Evolutionary conservation across 2,888 invertebrate genomes (phyloP), one percentile per base, ranked within the genome.

Genomic region (Aleiodes alternator): DNA sequence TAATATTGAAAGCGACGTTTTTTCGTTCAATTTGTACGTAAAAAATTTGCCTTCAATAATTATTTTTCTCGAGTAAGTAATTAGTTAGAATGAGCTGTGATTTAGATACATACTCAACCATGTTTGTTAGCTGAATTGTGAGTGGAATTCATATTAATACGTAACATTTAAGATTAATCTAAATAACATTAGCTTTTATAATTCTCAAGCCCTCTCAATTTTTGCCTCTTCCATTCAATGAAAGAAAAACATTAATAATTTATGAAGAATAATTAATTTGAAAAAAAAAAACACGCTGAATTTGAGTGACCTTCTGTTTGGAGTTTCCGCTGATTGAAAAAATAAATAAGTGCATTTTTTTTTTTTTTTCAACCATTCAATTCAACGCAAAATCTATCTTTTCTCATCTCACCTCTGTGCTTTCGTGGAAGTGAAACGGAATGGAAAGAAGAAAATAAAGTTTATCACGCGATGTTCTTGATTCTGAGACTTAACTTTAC

Each of bases 31-130:
- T 23, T 23, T 23, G 23, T 23, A 23, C 23, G 23, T 23, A 1
- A 23, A 71, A 29, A 61, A 59, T 59, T 66, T 75, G 57, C 23
- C 23, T 69, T 77, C 61, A 57, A 72, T 77, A 69, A 81, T 80
- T 81, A 34, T 78, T 78, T 79, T 80, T 69, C 82, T 81, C 80
- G 81, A 80, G 81, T 87, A 87, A 88, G 84, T 87, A 88, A 88
- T 87, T 87, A 88, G 88, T 50, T 89, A 89, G 88, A 87, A 88
- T 84, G 87, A 88, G 85, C 89, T 89, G 89, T 89, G 89, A 89
- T 89, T 88, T 89, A 89, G 88, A 83, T 88, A 88, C 88, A 86
- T 89, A 88, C 85, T 86, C 87, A 85, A 87, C 11, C 43, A 43
- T 79, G 84, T 85, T 83, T 83, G 83, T 81, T 84, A 80, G 79